Evolutionary conservation across 2,113 vertebrate species (phyloP), one percentile per base, ranked within the genome.

Genomic region (Miniopterus natalensis): DNA sequence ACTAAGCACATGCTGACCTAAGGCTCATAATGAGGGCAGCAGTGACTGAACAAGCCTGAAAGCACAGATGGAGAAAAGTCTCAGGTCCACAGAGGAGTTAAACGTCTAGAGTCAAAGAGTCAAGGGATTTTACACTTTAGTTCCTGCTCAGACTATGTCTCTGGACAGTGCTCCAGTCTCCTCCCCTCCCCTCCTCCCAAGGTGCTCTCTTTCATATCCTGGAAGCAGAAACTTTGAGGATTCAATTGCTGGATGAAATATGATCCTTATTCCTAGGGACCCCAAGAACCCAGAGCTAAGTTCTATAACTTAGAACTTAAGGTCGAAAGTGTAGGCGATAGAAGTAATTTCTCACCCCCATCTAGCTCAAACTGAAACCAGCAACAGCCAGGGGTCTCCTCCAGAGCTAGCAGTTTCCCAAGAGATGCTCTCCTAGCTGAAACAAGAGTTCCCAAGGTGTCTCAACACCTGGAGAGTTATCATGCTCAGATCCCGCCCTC

Each of bases 361-460:
- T 63, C 51, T 88, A 96, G 65, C 49, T 93, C 63, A 92, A 87
- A 95, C 20, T 36, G 59, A 95, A 94, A 80, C 14, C 55, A 94
- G 53, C 36, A 87, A 80, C 0, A 84, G 57, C 5, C 51, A 91
- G 40, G 40, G 53, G 21, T 90, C 18, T 94, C n/a, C 47, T 94
- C 70, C 40, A 84, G 47, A 96, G 36, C 8, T 42, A 79, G 11
- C 10, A 29, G 36, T 63, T 84, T 65, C 63, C 57, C 31, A 77
- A 73, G 8, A 84, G 71, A 87, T 40, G 42, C 13, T 89, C 66
- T 89, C 40, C 45, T 27, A 71, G 57, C 45, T 90, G 75, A 27
- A 51, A 66, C 47, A 78, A 88, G 23, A 68, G 66, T 21, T 87
- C 23, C 73, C 25, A 87, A 75, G 17, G 29, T 84, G 20, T 75